A percentile compares a stretch with the other conserved stretches of the same genome.
phyloP scores from a whole-genome alignment of 2,797 vertebrate genomes.

The Podarcis lilfordi region DNA sequence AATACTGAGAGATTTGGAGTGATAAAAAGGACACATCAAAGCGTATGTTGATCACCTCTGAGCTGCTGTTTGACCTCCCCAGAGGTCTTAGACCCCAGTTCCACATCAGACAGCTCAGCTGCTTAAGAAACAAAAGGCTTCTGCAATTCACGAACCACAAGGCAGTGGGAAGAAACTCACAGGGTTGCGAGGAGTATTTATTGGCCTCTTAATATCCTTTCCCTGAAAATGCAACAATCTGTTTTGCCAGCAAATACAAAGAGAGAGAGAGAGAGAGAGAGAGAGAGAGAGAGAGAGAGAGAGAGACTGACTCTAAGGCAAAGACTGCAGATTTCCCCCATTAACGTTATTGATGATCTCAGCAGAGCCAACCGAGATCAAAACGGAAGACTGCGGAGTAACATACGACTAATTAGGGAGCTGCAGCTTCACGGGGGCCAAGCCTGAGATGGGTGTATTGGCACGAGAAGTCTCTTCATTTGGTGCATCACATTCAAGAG shows the following conservation, averaged over 20 bases:
- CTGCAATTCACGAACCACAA: neutral
- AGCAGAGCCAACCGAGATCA: conserved; percentile 54
- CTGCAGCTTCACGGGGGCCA: neutral
- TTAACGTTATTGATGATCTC: conserved; percentile 52
- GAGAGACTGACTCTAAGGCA: neutral
- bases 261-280: fast-evolving
- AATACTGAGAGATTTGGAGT: neutral
- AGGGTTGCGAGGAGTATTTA: neutral
- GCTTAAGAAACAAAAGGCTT: neutral
- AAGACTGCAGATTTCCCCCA: conserved; percentile 40
- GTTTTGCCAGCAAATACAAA: neutral
- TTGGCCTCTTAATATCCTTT: neutral
- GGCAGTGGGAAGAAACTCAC: neutral
- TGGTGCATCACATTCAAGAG: neutral
- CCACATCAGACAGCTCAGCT: neutral
- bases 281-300: too few species aligned
- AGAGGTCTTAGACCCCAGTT: too few species aligned
- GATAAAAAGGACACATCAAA: neutral
- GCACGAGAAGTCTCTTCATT: neutral
- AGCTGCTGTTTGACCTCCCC: neutral
- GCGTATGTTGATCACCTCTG: neutral
- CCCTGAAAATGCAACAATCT: neutral
- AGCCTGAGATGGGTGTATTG: neutral
- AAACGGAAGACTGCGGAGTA: conserved; percentile 30
- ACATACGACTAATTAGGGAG: conserved; percentile 44